Percentiles rank a stretch among this genome's conserved stretches.
Conservation (phyloP, 2,888 invertebrate species). For the Epinotia brunnichana region DNA sequence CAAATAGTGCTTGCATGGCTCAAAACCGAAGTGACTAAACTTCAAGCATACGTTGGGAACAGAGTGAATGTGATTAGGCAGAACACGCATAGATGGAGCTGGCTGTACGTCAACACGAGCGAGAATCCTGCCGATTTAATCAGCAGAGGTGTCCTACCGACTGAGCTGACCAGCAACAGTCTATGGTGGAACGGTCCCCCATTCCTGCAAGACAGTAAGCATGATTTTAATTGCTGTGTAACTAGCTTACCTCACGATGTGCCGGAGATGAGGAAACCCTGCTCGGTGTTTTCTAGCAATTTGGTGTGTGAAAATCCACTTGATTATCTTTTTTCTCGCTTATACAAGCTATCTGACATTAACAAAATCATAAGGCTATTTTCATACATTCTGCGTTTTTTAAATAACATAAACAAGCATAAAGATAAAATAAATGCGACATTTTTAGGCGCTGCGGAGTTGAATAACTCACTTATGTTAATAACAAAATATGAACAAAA, state of each 20-base stretch:
- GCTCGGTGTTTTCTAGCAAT: conserved; percentile 1
- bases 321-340: neutral
- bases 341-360: conserved; percentile 2
- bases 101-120: conserved; percentile 42
- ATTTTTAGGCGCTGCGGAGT: neutral
- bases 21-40: conserved; percentile 32
- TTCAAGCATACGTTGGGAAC: conserved; percentile 47
- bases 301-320: neutral
- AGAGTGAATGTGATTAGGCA: conserved; percentile 44
- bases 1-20: conserved; percentile 49
- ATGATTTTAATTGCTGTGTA: conserved; percentile 4
- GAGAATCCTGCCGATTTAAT: conserved; percentile 5
- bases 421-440: no score
- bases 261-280: neutral
- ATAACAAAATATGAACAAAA: conserved; percentile 8
- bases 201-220: conserved; percentile 38
- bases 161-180: neutral
- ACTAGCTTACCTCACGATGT: neutral
- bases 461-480: neutral
- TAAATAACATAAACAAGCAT: neutral
- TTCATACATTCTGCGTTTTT: neutral
- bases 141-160: neutral
- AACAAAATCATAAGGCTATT: neutral
- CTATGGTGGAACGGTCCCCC: conserved; percentile 47
- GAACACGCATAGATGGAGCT: conserved; percentile 33